Base-by-base conservation (phyloP, 2,113 vertebrate species). In the Macaca mulatta region DNA sequence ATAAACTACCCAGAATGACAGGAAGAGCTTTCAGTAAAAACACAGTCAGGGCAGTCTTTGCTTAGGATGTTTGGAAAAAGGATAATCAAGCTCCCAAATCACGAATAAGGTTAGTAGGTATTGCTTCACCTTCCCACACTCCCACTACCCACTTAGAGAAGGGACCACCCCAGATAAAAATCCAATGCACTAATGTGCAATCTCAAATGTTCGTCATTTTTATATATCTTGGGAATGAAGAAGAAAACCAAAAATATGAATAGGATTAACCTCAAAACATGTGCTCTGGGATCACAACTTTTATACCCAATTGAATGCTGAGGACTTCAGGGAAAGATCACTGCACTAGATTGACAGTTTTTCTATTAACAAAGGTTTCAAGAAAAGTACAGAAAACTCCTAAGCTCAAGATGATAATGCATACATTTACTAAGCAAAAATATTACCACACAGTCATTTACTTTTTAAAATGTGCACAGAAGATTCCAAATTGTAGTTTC, bases 1-100 rank as follows among this genome's bases (percentile, higher is more conserved):
- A 91, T 93, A 85, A 96, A 97, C 61, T 89, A 93, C 75, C 64
- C 77, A 82, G 88, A 94, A 96, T 64, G 89, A 75, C 96, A 95
- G 90, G 96, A 97, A 97, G 84, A 78, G 38, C 75, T 83, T 90
- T 82, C 77, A 90, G 90, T 92, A 88, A 94, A 70, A 95, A 88
- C 18, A 89, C 43, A 93, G 27, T 80, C 48, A n/a, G 75, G 20
- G 25, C 22, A 43, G 38, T 59, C 69, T 97, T 87, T 40, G 18
- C 84, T 89, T 90, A 85, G 30, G n/a, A 94, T 27, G 40, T 78
- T 48, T 70, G 52, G 27, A 81, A 77, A 38, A 80, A 85, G 43
- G 59, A 95, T 10, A 70, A 85, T 9, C 3, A 3, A 23, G 27
- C 48, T 77, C 72, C 70, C 86, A 59, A 61, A 92, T 61, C 89